Conservation (phyloP, 1,140 invertebrate species). For the Lepidurus couesii region DNA sequence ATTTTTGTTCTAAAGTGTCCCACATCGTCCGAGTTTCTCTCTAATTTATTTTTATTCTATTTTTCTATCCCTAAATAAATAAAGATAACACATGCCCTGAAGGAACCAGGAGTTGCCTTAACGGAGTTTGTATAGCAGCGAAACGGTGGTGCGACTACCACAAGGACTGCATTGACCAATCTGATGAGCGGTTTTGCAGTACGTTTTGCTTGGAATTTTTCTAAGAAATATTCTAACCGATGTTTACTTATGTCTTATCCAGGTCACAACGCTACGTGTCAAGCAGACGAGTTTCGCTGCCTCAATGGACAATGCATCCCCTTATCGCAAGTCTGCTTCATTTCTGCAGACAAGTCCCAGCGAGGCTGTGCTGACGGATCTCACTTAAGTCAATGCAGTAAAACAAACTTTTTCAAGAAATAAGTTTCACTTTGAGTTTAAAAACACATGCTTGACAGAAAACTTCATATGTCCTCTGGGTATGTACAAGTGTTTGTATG, state of each 20-base stretch:
- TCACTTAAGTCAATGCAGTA: constrained; percentile 48
- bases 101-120: constrained; percentile 26
- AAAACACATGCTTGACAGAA: constrained; percentile 26
- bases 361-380: constrained; percentile 47
- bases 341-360: constrained; percentile 36
- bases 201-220: constrained; percentile 35
- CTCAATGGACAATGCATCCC: constrained; percentile 44
- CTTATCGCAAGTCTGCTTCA: constrained; percentile 40
- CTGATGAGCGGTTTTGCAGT: constrained; percentile 48
- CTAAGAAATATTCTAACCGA: neutral
- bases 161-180: constrained; percentile 47
- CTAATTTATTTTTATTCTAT: constrained; percentile 25
- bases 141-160: constrained; percentile 46
- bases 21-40: constrained; percentile 21
- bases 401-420: constrained; percentile 8
- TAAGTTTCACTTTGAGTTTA: neutral
- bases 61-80: neutral
- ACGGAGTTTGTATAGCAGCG: constrained; percentile 45
- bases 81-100: neutral
- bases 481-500: constrained; percentile 42
- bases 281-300: constrained; percentile 42
- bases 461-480: constrained; percentile 36
- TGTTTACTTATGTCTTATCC: neutral
- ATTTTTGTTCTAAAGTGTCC: no score
- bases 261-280: constrained; percentile 36